A percentile compares a stretch with the other conserved stretches of the same genome.
phyloP scores from a whole-genome alignment of 2,113 vertebrate genomes.

The Prinia subflava region DNA sequence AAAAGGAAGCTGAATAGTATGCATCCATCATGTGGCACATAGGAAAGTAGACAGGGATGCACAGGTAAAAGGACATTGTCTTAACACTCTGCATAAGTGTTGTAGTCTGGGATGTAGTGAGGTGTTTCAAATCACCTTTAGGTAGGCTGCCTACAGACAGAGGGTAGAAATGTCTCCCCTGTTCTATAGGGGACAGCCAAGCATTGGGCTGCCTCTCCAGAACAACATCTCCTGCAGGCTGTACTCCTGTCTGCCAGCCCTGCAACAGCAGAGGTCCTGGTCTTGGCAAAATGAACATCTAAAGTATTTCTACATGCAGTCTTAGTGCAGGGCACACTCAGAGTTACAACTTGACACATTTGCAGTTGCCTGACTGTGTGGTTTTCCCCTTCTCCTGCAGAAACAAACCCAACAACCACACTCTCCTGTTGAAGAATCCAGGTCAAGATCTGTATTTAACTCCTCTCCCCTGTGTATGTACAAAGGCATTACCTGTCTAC shows the following conservation, averaged over 20 bases:
- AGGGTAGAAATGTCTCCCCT: not conserved
- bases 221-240: not conserved
- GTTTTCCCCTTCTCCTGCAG: not conserved
- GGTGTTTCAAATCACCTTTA: not conserved
- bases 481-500: not conserved
- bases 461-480: not conserved
- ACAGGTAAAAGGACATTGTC: rapidly evolving
- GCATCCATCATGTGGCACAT: not conserved
- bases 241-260: not conserved
- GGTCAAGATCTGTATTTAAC: not conserved
- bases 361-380: not conserved
- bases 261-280: not conserved
- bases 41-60: not conserved
- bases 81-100: rapidly evolving
- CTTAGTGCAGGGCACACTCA: rapidly evolving
- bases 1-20: not conserved
- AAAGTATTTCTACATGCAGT: not conserved
- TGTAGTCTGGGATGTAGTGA: not conserved
- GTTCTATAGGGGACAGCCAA: not conserved
- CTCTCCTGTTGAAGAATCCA: not conserved
- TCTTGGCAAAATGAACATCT: not conserved
- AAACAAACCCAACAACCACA: not conserved
- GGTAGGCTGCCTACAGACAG: not conserved
- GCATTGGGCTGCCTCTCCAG: not conserved
- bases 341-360: rapidly evolving